Percentiles rank a stretch among this genome's conserved stretches.
Evolutionary conservation across 2,888 invertebrate species (phyloP).

Genomic region (Stenurella melanura): DNA sequence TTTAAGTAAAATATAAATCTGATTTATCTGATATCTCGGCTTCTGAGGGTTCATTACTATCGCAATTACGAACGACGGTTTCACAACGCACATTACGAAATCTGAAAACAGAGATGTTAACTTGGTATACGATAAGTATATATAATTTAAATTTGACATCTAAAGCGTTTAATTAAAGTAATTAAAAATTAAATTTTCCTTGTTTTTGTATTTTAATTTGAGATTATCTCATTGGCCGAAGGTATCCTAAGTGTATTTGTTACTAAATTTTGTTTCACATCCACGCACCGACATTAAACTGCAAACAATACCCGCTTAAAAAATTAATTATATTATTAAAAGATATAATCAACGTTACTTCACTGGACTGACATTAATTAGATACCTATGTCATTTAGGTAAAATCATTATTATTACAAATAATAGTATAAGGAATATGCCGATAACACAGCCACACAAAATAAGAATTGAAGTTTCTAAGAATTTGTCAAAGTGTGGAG

Average conservation of each 20-base stretch:
- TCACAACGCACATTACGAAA: background rate
- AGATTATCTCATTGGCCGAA: slow-evolving; percentile 4
- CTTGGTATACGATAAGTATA: background rate
- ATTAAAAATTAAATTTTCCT: slow-evolving; percentile 19
- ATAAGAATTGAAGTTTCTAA: too few relatives aligned
- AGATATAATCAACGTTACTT: slow-evolving; percentile 16
- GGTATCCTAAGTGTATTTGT: slow-evolving; percentile 2
- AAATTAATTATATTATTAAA: slow-evolving; percentile 10
- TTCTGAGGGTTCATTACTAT: too few relatives aligned
- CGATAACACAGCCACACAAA: too few relatives aligned
- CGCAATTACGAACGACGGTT: background rate
- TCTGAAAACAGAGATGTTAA: background rate
- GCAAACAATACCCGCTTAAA: slow-evolving; percentile 26
- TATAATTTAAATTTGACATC: slow-evolving; percentile 3
- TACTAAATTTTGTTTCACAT: slow-evolving; percentile 19
- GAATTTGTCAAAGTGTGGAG: too few relatives aligned
- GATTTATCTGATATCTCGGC: too few relatives aligned
- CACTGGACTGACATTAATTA: slow-evolving; percentile 9
- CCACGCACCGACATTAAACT: background rate
- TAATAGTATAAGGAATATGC: background rate
- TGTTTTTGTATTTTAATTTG: slow-evolving; percentile 9
- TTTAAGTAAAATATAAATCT: too few relatives aligned
- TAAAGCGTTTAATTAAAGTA: slow-evolving; percentile 23
- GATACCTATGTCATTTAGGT: slow-evolving; percentile 8
- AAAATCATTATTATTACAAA: background rate